Base-by-base conservation (phyloP, 2,797 vertebrate species). In the Micrastur ruficollis region DNA sequence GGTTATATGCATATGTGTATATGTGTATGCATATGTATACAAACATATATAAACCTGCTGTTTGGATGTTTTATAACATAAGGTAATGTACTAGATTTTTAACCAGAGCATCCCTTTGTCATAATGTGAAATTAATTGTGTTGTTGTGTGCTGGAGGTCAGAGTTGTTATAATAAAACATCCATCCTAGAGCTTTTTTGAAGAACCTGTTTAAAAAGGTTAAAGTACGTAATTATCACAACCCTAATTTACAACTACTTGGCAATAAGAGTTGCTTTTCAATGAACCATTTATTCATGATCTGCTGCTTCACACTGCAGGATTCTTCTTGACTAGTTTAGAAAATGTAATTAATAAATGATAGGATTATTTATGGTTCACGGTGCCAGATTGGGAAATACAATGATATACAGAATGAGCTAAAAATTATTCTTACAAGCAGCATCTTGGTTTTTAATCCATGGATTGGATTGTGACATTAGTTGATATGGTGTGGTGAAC, bases 351-450 rank as follows among this genome's bases (percentile, higher is more conserved):
- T 98, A 98, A 98, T 98, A 98, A 98, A 98, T 98, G 97, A 97
- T 98, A 98, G 98, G 97, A 98, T 98, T 98, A 98, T 98, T 98
- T 98, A 98, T 98, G 98, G 98, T 98, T 98, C 98, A 97, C 0
- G 87, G 97, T 97, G 97, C 96, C 97, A 98, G 98, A 98, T 97
- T 97, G 95, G 89, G 86, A 98, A 97, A 95, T 95, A 98, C 97
- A 98, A 97, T 95, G 97, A 97, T 97, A 96, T 42, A 95, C 95
- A 97, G 94, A 98, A 97, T 74, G 96, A 94, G 96, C 86, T 97
- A 95, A 97, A 96, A 96, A 95, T 90, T 83, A 78, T 96, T 96
- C 95, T 97, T 72, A n/a, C 81, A 93, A 96, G 95, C 94, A 93
- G 49, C 88, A 95, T 91, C 73, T 92, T 95, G 36, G 72, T 83